Base-by-base conservation (phyloP, 1,140 invertebrate genomes). In the Drosophila parvula region DNA sequence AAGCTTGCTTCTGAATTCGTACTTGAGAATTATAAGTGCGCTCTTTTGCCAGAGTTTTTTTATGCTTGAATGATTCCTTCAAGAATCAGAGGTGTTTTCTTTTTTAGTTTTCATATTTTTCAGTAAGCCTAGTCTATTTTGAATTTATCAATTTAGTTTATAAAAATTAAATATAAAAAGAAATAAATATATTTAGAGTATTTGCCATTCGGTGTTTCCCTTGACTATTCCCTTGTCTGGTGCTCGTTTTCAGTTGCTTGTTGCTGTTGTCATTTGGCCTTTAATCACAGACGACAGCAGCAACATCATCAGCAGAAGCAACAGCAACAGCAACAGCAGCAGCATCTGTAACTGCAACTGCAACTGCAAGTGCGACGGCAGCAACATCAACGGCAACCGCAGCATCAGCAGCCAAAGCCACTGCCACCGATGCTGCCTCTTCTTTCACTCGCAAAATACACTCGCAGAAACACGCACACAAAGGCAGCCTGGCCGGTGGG, bases 211-310 rank as follows among this genome's bases (percentile, higher is more conserved):
- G 47, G 28, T 30, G 71, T n/a, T 41, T 9, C 5, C 10, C 28
- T 22, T 22, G 34, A 12, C 4, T 53, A 41, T 36, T 28, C 16
- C 36, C 47, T 18, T 32, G 30, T 64, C 45, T 32, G 8, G 27
- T 43, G 36, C 30, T 50, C 32, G 59, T 44, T 61, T 71, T 71
- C 30, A 47, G 43, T 34, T 44, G 64, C 68, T 74, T 38, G 41
- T 74, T 75, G 62, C 43, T 68, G 56, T 64, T 79, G 63, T 81
- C 76, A 67, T 71, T 79, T 83, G 81, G 70, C 77, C 80, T 83
- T 84, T 83, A 83, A 83, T 84, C 81, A 64, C 62, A 64, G 65
- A 40, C 78, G 73, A 56, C 64, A 43, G 63, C 79, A 77, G 56
- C 64, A 64, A 51, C 68, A 82, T 45, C 71, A 48, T 43, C 38